Conservation (phyloP, 30 jellyfish, hydroid and myxozoan species). For the Pelagia noctiluca region DNA sequence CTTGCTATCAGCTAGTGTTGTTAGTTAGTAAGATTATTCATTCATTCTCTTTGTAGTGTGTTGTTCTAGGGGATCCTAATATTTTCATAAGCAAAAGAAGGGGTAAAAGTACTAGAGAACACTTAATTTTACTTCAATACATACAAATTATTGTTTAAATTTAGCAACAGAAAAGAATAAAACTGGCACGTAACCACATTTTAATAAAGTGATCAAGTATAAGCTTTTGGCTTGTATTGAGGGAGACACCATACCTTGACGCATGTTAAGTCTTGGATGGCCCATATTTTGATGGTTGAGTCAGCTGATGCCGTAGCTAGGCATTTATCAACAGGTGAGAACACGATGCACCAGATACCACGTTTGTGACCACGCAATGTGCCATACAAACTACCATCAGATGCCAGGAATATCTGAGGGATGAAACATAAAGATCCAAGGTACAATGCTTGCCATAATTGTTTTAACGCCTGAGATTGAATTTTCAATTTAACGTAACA, state of each 20-base stretch:
- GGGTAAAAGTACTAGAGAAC: too few relatives aligned
- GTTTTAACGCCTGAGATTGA: too few relatives aligned
- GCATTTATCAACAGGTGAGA: conserved; percentile 93
- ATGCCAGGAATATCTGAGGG: conserved; percentile 59
- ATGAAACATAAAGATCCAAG: neutral
- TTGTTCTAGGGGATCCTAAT: too few relatives aligned
- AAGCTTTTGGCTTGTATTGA: neutral
- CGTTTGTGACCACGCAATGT: conserved; percentile 89
- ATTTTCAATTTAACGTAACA: too few relatives aligned
- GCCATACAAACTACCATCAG: conserved; percentile 75
- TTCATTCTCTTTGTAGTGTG: too few relatives aligned
- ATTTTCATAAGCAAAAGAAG: too few relatives aligned
- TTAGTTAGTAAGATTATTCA: neutral
- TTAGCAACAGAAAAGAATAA: neutral
- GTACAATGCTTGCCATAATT: too few relatives aligned
- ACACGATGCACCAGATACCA: conserved; percentile 86
- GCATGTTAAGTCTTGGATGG: conserved; percentile 84
- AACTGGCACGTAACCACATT: neutral
- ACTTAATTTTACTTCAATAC: too few relatives aligned
- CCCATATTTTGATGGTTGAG: conserved; percentile 82
- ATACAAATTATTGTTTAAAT: too few relatives aligned
- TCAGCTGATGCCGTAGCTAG: conserved; percentile 89
- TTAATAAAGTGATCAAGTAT: neutral
- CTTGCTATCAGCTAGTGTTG: neutral
- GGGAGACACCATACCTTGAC: conserved; percentile 58